These are phyloP conservation scores for Boloria selene DNA, from an alignment of 2,888 invertebrate species.

Conservation along the genomic window DNA sequence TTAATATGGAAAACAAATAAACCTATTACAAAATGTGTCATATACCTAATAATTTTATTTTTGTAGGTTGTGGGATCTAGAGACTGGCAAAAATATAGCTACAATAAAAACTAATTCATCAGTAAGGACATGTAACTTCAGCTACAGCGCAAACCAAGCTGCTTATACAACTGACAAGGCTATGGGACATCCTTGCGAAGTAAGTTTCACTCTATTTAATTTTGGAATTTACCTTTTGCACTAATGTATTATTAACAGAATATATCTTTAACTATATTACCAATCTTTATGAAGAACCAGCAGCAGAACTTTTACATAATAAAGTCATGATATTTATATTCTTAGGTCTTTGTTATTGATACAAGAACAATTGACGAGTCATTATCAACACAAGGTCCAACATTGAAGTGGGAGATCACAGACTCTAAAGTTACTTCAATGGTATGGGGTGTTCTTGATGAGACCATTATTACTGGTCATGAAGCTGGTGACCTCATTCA, in stretches of 20 bases:
- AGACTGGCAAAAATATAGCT: slow-evolving; percentile 90
- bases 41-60: background rate
- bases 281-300: too few species aligned
- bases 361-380: slow-evolving; percentile 89
- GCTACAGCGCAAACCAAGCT: slow-evolving; percentile 95
- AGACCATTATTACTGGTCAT: slow-evolving; percentile 95
- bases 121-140: slow-evolving; percentile 95
- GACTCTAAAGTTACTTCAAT: slow-evolving; percentile 95
- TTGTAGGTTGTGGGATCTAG: slow-evolving; percentile 94
- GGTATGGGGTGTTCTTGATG: slow-evolving; percentile 97
- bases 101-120: slow-evolving; percentile 91
- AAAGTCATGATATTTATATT: background rate
- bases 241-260: too few species aligned
- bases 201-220: slow-evolving; percentile 41
- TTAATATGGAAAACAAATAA: background rate
- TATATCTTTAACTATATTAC: too few species aligned
- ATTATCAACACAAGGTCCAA: slow-evolving; percentile 86
- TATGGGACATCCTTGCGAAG: slow-evolving; percentile 94
- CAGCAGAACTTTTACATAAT: too few species aligned
- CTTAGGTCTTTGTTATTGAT: slow-evolving; percentile 90
- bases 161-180: slow-evolving; percentile 97
- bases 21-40: background rate
- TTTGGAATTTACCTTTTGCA: background rate
- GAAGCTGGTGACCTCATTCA: slow-evolving; percentile 96
- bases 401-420: slow-evolving; percentile 89